Evolutionary conservation across 2,888 invertebrate genomes (phyloP).

Genomic region (Tipula vernalis): DNA sequence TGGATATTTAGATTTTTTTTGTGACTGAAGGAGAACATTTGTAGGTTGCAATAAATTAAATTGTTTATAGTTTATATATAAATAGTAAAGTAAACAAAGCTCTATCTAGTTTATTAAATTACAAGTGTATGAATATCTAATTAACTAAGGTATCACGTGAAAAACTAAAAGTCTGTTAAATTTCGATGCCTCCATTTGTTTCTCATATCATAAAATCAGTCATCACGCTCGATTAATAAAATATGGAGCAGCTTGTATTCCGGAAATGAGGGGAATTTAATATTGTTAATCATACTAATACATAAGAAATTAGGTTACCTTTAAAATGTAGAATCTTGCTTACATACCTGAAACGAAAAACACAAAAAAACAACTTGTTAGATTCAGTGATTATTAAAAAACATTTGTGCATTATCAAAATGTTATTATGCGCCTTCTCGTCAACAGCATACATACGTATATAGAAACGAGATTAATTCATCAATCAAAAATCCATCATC

Average conservation of each 20-base stretch:
- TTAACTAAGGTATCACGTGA: not conserved
- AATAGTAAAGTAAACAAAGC: not conserved
- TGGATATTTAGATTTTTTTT: not conserved
- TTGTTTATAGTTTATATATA: not conserved
- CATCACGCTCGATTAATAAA: not conserved
- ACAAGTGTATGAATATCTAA: not conserved
- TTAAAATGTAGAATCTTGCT: not conserved
- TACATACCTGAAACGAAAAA: not conserved
- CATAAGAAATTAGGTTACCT: not conserved
- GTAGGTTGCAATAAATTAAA: not conserved
- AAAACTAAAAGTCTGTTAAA: no score
- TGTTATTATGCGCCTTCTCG: not conserved
- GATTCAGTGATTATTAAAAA: not conserved
- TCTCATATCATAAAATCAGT: not conserved
- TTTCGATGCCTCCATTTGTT: not conserved
- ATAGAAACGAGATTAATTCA: not conserved
- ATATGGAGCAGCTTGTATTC: not conserved
- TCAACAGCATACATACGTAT: not conserved
- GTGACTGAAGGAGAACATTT: not conserved
- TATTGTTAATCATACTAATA: not conserved
- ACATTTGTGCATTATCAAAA: not conserved
- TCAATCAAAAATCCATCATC: not conserved
- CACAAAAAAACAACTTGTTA: not conserved
- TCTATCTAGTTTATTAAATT: not conserved
- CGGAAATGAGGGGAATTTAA: not conserved